A percentile compares a stretch with the other conserved stretches of the same genome.
phyloP scores from a whole-genome alignment of 2,113 vertebrate species.

The Paratilapia polleni region DNA sequence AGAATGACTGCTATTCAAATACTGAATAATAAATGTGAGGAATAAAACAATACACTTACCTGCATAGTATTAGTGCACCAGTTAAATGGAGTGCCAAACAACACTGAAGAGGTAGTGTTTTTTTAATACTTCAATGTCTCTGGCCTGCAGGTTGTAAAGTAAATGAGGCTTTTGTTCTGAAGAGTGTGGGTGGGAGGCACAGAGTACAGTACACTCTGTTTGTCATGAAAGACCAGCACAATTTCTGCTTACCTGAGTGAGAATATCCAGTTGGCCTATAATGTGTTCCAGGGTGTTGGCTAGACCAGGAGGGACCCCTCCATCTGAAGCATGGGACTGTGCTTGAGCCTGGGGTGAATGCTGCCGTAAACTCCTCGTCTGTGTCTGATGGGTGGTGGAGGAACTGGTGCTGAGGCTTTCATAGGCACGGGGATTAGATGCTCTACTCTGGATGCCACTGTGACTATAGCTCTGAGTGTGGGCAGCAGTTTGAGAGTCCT shows the following conservation, averaged over 20 bases:
- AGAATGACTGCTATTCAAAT: background rate
- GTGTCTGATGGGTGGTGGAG: slow-evolving; percentile 51
- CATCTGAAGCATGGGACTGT: slow-evolving; percentile 53
- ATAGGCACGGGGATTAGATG: slow-evolving; percentile 22
- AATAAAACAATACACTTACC: background rate
- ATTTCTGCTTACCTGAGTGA: slow-evolving; percentile 89
- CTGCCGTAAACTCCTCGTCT: slow-evolving; percentile 6
- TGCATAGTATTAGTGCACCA: background rate
- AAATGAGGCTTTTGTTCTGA: slow-evolving; percentile 51
- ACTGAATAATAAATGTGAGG: background rate
- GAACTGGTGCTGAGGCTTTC: slow-evolving; percentile 28
- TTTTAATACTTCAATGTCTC: slow-evolving; percentile 4
- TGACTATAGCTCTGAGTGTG: slow-evolving; percentile 24
- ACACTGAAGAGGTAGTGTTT: background rate
- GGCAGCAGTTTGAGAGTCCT: slow-evolving; percentile 53
- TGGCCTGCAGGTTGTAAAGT: slow-evolving; percentile 27
- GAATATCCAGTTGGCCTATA: slow-evolving; percentile 91
- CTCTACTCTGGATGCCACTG: slow-evolving; percentile 34
- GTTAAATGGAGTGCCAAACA: background rate
- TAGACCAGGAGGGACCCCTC: slow-evolving; percentile 71
- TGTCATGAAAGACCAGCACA: slow-evolving; percentile 37
- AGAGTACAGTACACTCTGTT: slow-evolving; percentile 24
- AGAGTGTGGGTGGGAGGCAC: slow-evolving; percentile 36
- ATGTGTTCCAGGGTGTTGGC: slow-evolving; percentile 90
- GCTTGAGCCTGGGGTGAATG: slow-evolving; percentile 20